These are phyloP conservation scores for Dasypolia templi DNA, from an alignment of 2,888 invertebrate genomes.

Conservation along the genomic window DNA sequence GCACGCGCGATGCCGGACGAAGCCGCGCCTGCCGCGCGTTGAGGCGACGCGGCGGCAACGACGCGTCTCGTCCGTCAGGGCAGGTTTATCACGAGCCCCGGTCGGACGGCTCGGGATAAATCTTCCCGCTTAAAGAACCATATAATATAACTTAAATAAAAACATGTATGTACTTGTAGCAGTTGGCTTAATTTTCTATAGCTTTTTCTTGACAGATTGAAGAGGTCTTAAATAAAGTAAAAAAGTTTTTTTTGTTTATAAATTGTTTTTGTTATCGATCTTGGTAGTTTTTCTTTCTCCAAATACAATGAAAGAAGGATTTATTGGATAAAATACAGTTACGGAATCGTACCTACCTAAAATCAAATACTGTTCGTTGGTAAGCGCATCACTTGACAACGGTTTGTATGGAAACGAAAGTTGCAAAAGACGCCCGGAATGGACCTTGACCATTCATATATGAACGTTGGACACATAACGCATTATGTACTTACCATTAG, in stretches of 20 bases:
- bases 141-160: not conserved
- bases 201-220: not conserved
- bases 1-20: not conserved
- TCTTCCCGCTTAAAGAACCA: not conserved
- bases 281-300: not conserved
- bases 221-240: not conserved
- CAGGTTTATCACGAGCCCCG: conserved; percentile 11
- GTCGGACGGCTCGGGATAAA: conserved; percentile 13
- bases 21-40: not conserved
- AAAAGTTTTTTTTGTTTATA: not conserved
- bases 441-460: no score
- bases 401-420: no score
- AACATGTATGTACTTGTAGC: not conserved
- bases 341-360: no score
- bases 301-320: not conserved
- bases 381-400: no score
- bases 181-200: not conserved
- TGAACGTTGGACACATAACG: no score
- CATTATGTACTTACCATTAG: no score
- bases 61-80: not conserved
- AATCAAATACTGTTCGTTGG: no score
- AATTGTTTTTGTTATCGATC: not conserved
- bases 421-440: no score
- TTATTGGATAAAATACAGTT: not conserved
- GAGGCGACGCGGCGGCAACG: fast-evolving